phyloP scores from a whole-genome alignment of 2,888 invertebrate genomes.

The Hetaerina titia region DNA sequence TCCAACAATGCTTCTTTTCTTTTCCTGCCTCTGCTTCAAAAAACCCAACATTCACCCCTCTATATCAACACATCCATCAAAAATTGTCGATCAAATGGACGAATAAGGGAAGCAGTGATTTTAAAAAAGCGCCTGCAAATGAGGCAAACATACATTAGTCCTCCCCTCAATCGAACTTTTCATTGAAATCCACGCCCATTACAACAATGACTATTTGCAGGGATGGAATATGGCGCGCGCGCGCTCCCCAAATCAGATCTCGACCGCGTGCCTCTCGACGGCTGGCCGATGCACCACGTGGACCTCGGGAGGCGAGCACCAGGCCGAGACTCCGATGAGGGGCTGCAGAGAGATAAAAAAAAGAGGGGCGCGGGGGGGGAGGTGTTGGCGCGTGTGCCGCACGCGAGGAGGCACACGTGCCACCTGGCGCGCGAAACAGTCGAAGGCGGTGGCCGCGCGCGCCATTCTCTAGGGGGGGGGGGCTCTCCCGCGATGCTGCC shows the following conservation, averaged over 20 bases:
- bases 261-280: neutral
- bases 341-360: neutral
- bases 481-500: neutral
- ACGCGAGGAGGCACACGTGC: neutral
- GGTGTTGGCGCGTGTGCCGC: neutral
- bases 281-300: neutral
- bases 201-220: too few relatives aligned
- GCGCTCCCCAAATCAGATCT: neutral
- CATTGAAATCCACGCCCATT: too few relatives aligned
- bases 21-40: too few relatives aligned
- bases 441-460: neutral
- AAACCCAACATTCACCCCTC: too few relatives aligned
- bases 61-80: too few relatives aligned
- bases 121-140: too few relatives aligned
- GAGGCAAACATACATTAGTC: too few relatives aligned
- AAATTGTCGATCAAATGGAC: too few relatives aligned
- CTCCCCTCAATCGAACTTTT: too few relatives aligned
- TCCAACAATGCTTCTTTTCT: too few relatives aligned
- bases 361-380: neutral
- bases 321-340: neutral
- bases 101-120: too few relatives aligned
- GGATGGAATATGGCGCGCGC: too few relatives aligned
- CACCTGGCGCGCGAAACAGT: neutral
- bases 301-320: neutral
- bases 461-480: neutral